Conservation (phyloP, 2,113 vertebrate species). For the Prunella fulvescens region DNA sequence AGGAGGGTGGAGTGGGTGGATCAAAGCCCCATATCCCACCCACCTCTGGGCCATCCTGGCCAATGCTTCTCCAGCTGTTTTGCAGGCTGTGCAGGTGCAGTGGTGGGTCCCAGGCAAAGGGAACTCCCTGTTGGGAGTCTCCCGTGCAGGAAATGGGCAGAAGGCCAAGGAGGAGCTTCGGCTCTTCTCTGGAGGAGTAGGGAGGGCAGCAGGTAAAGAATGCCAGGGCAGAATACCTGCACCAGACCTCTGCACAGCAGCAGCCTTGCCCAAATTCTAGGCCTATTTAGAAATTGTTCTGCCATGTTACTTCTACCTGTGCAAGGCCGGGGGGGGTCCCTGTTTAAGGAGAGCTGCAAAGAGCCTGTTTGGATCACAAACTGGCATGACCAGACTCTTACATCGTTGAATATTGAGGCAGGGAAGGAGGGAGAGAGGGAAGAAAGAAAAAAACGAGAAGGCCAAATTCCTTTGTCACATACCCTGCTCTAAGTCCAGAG, state of each 20-base stretch:
- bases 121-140: not conserved
- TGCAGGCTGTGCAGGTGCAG: accelerated
- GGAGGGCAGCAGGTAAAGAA: not conserved
- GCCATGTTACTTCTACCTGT: not conserved
- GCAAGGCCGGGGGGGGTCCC: not conserved
- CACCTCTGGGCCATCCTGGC: not conserved
- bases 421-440: not conserved
- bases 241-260: not conserved
- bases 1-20: not conserved
- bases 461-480: not conserved
- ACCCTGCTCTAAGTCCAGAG: not conserved
- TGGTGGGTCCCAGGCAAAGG: not conserved
- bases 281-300: not conserved
- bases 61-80: not conserved
- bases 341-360: not conserved
- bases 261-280: not conserved
- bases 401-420: not conserved
- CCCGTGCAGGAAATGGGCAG: not conserved
- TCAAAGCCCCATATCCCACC: not conserved
- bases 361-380: not conserved
- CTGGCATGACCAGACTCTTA: not conserved
- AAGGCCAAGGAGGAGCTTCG: not conserved
- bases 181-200: not conserved
- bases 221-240: not conserved
- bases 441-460: not conserved